Base-by-base conservation (phyloP, 2,888 invertebrate species). In the Thymelicus lineola region DNA sequence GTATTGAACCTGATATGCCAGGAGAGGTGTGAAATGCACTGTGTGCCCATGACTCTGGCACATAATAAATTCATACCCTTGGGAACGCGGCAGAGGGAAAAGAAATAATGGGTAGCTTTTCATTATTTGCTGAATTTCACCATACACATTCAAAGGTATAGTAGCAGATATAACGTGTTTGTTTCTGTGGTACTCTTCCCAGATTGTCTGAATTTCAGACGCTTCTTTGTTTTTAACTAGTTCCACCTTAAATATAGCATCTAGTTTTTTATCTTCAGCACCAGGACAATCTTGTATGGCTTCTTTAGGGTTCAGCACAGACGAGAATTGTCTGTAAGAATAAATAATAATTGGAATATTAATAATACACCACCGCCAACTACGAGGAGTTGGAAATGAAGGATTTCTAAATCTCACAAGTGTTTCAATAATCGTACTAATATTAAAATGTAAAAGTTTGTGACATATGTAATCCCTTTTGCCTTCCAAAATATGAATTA, bases 31-130 rank as follows among this genome's bases (percentile, higher is more conserved):
- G 84, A 98, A 97, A 84, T 98, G 97, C 20, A 97, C 95, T 60
- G 96, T 93, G 75, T 96, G 95, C 3, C 95, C 95, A 53, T 94
- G 90, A 84, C 96, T 96, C 84, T 98, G 98, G 65, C 95, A 93
- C 93, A 98, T 94, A 66, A 98, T 95, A 84, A 98, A 98, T 87
- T 98, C 98, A 81, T 97, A 98, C 12, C 98, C 98, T 78, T 97
- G 95, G 20, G 96, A 95, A 64, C 97, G 94, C 0, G 98, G 98
- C 74, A 98, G 83, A 0, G 98, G 97, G 74, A 98, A 95, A 70
- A 98, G 79, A 85, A 98, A 98, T 38, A 96, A 95, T 0, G 97
- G 95, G 85, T 94, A 95, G 69, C 94, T 82, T 73, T 93, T 91
- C 73, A 96, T 95, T 45, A 94, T 94, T 42, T 91, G 82, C 74